Base-by-base conservation (phyloP, 1,140 invertebrate species). In the Myzus persicae region DNA sequence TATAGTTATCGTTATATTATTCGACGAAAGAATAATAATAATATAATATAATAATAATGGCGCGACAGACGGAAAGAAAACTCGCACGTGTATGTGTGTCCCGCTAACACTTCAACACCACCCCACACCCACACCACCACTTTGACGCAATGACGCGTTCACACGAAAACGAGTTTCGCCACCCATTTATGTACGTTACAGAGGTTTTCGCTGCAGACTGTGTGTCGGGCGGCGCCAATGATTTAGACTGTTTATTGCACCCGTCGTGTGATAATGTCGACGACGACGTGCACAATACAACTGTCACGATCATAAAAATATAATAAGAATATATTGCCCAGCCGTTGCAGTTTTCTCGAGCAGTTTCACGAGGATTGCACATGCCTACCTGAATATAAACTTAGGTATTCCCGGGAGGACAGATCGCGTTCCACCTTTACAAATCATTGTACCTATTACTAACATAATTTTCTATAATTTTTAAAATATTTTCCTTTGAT, bases 211-310 rank as follows among this genome's bases (percentile, higher is more conserved):
- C 81, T 40, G 38, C 76, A 14, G 81, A 38, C 20, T 2, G 9
- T 26, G 18, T 2, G 40, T 54, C 88, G 87, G 46, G 87, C 46
- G 87, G 87, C 87, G 87, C 88, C 88, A 54, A 90, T 38, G 46
- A 90, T 90, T 90, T 42, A 38, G 36, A 36, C 88, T 51, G 88
- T 51, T 90, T 90, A 38, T 51, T 54, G 46, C 36, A 22, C 44
- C n/a, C 44, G 31, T 36, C 87, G 85, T 46, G 44, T 31, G 22
- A 51, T 51, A 20, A 48, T 48, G 48, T 51, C 48, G 6, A 24
- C 59, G n/a, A 59, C 8, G 54, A 59, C 51, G 14, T 67, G 59
- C 59, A n/a, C 7, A n/a, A n/a, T 18, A 67, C 59, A 48, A n/a
- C n/a, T n/a, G n/a, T n/a, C n/a, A n/a, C n/a, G n/a, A 51, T 51